Percentiles rank a stretch among this genome's conserved stretches.
These are phyloP conservation scores for Epinotia bilunana DNA, from an alignment of 2,888 invertebrate genomes.

Conservation along the genomic window DNA sequence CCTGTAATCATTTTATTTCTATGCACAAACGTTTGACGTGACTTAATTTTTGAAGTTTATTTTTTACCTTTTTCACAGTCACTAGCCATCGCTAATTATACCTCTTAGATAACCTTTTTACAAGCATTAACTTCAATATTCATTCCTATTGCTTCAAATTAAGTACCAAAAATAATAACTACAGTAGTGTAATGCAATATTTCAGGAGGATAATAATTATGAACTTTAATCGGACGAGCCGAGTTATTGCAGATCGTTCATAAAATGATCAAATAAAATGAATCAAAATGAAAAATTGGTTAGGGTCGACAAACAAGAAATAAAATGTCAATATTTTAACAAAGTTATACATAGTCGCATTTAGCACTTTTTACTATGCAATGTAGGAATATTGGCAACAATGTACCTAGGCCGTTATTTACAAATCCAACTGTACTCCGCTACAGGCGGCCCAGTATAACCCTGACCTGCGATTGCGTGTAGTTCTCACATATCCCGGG, in stretches of 20 bases:
- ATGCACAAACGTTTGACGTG: neutral
- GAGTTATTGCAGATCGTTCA: too few relatives aligned
- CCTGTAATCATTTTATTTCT: neutral
- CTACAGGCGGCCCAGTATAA: neutral
- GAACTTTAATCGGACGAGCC: too few relatives aligned
- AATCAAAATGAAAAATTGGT: too few relatives aligned
- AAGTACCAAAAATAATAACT: too few relatives aligned
- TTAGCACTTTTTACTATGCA: conserved; percentile 15
- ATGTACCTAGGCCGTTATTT: neutral
- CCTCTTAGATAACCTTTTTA: too few relatives aligned
- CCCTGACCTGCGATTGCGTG: neutral
- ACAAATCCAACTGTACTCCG: neutral
- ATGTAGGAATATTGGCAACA: conserved; percentile 8
- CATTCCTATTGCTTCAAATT: too few relatives aligned
- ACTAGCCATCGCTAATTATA: too few relatives aligned
- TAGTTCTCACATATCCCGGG: neutral
- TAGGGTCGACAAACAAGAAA: too few relatives aligned
- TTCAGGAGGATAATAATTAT: too few relatives aligned
- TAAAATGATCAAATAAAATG: too few relatives aligned
- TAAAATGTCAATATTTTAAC: neutral
- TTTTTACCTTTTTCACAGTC: neutral
- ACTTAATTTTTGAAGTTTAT: neutral
- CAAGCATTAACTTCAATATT: too few relatives aligned
- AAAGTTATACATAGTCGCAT: conserved; percentile 14
- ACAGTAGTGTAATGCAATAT: too few relatives aligned